Percentiles rank a stretch among this genome's conserved stretches.
Evolutionary conservation across 2,888 invertebrate genomes (phyloP).

Genomic region (Dolichomitus sp.): DNA sequence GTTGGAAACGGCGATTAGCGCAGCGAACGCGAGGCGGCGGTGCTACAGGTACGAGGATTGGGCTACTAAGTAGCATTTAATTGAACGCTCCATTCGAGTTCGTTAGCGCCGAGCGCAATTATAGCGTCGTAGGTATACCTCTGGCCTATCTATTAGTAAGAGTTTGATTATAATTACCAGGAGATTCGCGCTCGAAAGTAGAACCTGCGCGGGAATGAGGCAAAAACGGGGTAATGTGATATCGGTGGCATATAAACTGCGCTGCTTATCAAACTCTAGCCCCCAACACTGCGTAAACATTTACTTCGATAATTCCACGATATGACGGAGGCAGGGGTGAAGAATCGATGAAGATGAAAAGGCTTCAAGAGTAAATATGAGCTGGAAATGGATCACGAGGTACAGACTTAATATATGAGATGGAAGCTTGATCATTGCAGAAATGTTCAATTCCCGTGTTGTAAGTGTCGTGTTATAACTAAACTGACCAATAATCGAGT

Average conservation of each 20-base stretch:
- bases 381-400: not conserved
- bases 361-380: constrained; percentile 37
- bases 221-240: constrained; percentile 68
- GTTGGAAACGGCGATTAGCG: constrained; percentile 75
- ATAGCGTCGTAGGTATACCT: constrained; percentile 70
- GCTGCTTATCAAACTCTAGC: constrained; percentile 64
- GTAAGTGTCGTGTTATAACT: not conserved
- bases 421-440: not conserved
- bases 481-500: not conserved
- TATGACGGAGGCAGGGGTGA: constrained; percentile 11
- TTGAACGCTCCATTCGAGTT: constrained; percentile 82
- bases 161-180: constrained; percentile 80
- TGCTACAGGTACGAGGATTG: constrained; percentile 61
- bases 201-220: constrained; percentile 30
- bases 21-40: constrained; percentile 62
- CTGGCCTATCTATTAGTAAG: constrained; percentile 77
- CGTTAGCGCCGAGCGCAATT: constrained; percentile 79
- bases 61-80: constrained; percentile 82
- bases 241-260: constrained; percentile 61
- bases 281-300: constrained; percentile 71
- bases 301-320: constrained; percentile 66
- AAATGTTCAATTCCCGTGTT: not conserved
- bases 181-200: constrained; percentile 54
- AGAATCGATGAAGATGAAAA: constrained; percentile 28
- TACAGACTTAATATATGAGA: not conserved